Base-by-base conservation (phyloP, 2,113 vertebrate species). In the Ictidomys tridecemlineatus region DNA sequence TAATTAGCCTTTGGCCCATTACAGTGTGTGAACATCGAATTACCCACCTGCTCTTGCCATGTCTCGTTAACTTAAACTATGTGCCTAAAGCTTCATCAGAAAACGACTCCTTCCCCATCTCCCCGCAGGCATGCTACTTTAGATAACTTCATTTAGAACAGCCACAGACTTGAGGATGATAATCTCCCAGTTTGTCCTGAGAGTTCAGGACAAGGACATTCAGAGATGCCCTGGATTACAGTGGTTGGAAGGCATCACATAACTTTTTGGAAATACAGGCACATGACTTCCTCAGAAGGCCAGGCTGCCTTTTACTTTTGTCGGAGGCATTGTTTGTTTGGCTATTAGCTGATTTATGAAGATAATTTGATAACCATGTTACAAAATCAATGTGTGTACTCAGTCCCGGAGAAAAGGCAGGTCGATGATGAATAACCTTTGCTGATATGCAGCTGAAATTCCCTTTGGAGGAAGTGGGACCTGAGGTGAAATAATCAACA, bases 41-140 rank as follows among this genome's bases (percentile, higher is more conserved):
- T 90, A 97, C 95, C 93, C 98, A 92, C 96, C 86, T 98, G 95
- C 70, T 51, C 37, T 96, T 97, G 83, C 95, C 82, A 83, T 94
- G 92, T 96, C 96, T 98, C 56, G 84, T 98, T 98, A 97, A 84
- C 92, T 97, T 98, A 97, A 97, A 95, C 56, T 56, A 93, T 86
- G 88, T 85, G 96, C 96, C 96, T 69, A 82, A 88, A 89, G 93
- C 96, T 76, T 82, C 98, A 95, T 65, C 90, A 72, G 90, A 94
- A 88, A 95, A 89, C 53, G 91, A 67, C 85, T 83, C 48, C 73
- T 77, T 92, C 42, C 8, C 30, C 28, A 18, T 91, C 70, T 82
- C 34, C 79, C 26, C 16, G 24, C 65, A 42, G 34, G 51, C 85
- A 37, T 14, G 34, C 8, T 34, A 5, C 58, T 42, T 93, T 77